Evolutionary conservation across 2,888 invertebrate genomes (phyloP), one percentile per base, ranked within the genome.

Genomic region (Ctenicera cuprea): DNA sequence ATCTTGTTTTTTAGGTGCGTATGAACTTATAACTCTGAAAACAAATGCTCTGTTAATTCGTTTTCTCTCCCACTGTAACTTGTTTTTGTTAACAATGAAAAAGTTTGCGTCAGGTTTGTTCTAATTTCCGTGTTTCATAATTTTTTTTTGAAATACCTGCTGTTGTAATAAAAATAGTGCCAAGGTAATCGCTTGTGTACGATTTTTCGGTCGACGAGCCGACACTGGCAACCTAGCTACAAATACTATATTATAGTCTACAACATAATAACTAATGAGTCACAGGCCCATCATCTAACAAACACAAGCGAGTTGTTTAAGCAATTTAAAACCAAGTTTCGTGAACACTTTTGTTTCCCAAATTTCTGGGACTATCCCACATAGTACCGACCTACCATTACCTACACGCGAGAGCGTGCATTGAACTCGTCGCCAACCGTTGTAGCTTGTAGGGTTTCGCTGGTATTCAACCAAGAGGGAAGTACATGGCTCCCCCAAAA

Each of bases 341-440:
- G 45, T 54, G 67, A 67, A 57, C 67, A 59, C 67, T 37, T 67
- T 67, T 52, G 52, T 20, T 67, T 57, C 22, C 67, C 43, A 37
- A 67, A 37, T 43, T 67, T 67, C 38, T 67, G 57, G 33, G 63
- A 64, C 63, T 64, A 48, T 64, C 59, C 59, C 41, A 38, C 63
- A 48, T 67, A 33, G 59, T 45, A 57, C 54, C 67, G 59, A 59
- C 67, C 54, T 20, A 67, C 67, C 59, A 67, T 67, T 67, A 67
- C 67, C 67, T 59, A 67, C 67, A 67, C 67, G 67, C 59, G 43
- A 67, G 57, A 43, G 12, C 43, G 67, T 45, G 41, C 67, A 20
- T 67, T 67, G 67, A 67, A 67, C 67, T 45, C 45, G 20, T 2
- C 30, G 38, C 12, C 30, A 22, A 22, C 38, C 18, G 59, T 18